Evolutionary conservation across 2,888 invertebrate species (phyloP).

Genomic region (Ephialtes manifestator): DNA sequence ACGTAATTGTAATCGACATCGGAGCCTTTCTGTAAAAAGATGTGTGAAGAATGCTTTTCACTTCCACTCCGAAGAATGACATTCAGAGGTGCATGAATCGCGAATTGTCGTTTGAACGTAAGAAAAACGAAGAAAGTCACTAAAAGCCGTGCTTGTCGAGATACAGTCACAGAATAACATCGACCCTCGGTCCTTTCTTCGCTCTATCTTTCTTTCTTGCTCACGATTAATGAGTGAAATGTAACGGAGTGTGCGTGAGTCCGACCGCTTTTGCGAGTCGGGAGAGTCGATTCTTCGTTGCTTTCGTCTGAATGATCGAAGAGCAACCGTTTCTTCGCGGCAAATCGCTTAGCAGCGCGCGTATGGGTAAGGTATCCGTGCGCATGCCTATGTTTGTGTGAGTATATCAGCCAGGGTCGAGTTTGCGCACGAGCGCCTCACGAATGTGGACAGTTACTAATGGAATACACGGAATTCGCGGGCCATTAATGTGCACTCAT

Average conservation of each 20-base stretch:
- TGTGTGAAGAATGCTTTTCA: background rate
- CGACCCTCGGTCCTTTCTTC: conserved; percentile 25
- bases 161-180: conserved; percentile 13
- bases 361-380: background rate
- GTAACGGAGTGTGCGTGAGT: conserved; percentile 29
- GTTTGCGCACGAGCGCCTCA: conserved; percentile 49
- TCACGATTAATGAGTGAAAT: conserved; percentile 54
- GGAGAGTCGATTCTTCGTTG: conserved; percentile 34
- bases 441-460: conserved; percentile 82
- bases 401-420: conserved; percentile 18
- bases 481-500: conserved; percentile 80
- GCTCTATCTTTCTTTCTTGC: conserved; percentile 15
- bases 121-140: conserved; percentile 1
- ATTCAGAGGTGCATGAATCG: conserved; percentile 3
- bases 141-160: conserved; percentile 13
- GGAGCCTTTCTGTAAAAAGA: no score
- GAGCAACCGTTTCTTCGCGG: conserved; percentile 40
- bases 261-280: conserved; percentile 14
- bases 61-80: background rate
- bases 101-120: conserved; percentile 2
- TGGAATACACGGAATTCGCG: conserved; percentile 83
- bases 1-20: no score
- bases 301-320: conserved; percentile 54
- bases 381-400: background rate
- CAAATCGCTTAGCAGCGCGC: conserved; percentile 10